Conservation (phyloP, 2,888 invertebrate genomes). For the Chaetogeoica ovagalla region DNA sequence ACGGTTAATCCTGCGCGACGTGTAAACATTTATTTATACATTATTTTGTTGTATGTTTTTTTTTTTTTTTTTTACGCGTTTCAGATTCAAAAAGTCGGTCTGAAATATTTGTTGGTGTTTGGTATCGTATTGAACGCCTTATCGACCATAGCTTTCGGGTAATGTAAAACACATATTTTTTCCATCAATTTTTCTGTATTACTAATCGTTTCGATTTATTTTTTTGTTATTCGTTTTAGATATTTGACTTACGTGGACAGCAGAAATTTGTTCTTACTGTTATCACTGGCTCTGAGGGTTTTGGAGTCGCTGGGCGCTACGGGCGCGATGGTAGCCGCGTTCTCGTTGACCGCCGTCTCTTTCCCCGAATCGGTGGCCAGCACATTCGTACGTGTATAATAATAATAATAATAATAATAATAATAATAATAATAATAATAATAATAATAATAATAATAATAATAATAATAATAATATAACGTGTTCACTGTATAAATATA, state of each 20-base stretch:
- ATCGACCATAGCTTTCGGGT: constrained; percentile 63
- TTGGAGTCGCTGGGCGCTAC: constrained; percentile 61
- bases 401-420: too few relatives aligned
- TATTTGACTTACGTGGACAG: constrained; percentile 58
- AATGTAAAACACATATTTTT: constrained; percentile 54
- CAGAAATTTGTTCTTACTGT: constrained; percentile 59
- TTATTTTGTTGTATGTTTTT: too few relatives aligned
- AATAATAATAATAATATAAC: too few relatives aligned
- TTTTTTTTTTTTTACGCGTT: background rate
- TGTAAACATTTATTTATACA: too few relatives aligned
- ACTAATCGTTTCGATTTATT: too few relatives aligned
- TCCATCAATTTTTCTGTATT: background rate
- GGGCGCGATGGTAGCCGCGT: constrained; percentile 61
- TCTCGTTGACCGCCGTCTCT: constrained; percentile 61
- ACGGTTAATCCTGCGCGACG: too few relatives aligned
- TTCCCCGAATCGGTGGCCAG: constrained; percentile 63
- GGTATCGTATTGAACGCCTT: constrained; percentile 62
- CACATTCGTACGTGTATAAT: constrained; percentile 63
- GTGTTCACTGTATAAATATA: too few relatives aligned
- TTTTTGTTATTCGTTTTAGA: constrained; percentile 54
- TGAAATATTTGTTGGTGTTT: constrained; percentile 60
- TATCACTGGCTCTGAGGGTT: constrained; percentile 61
- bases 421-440: too few relatives aligned
- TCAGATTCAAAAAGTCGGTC: constrained; percentile 61
- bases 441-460: too few relatives aligned